Evolutionary conservation across 2,113 vertebrate species (phyloP), one percentile per base, ranked within the genome.

Genomic region (Leucopsar rothschildi): DNA sequence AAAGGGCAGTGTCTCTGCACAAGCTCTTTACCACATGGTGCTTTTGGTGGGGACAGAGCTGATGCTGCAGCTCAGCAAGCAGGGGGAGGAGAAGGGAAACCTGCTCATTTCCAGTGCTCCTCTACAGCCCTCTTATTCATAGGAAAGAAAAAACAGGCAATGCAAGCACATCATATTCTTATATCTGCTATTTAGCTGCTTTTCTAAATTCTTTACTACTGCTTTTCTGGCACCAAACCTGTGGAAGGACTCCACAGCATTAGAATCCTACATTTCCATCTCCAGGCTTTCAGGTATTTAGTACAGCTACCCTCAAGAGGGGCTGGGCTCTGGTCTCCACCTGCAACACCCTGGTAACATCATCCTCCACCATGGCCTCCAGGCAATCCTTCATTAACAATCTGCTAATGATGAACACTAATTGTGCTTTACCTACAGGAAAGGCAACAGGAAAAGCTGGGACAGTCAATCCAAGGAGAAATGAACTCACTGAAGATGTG

Each of bases 11-110:
- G 97, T 98, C 93, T 98, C 37, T 86, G 52, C 86, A 91, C 96
- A 97, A 98, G 93, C 90, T 55, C 84, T 98, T 98, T 97, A 97
- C 96, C 97, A 98, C 97, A 98, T 96, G 96, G 87, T 94, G 82
- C n/a, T 97, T 96, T 92, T 49, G 82, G 93, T 97, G 88, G 71
- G 95, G 89, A 97, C 82, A 97, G 94, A 40, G 40, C 70, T 94
- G 82, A 76, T 53, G 12, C 80, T 85, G 40, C 65, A 57, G n/a
- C 75, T 94, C 78, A 79, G 73, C 53, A 57, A 44, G 61, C 3
- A 44, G n/a, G 9, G 28, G 10, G 25, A 15, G 27, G 11, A 28
- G n/a, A 49, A 68, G 8, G 88, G 87, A 91, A 95, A 83, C 31
- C 63, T 49, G 23, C 20, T 79, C 22, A 75, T 86, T 93, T 90